Base-by-base conservation (phyloP, 2,797 vertebrate genomes). In the Alectoris magna region DNA sequence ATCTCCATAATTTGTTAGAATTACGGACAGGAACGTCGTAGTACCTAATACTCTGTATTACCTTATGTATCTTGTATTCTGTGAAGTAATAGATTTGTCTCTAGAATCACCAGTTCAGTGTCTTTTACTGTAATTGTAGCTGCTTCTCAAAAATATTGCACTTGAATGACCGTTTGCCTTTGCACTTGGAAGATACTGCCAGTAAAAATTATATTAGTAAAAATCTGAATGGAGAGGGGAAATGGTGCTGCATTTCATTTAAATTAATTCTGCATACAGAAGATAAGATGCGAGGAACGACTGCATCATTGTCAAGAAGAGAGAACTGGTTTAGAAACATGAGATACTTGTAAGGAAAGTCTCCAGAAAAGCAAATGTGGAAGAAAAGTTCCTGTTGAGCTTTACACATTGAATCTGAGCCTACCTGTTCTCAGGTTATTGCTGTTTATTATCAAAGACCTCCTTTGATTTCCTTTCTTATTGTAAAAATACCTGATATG, bases 131-230 rank as follows among this genome's bases (percentile, higher is more conserved):
- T 63, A 91, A 79, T 88, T 88, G 88, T 41, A 82, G 53, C 74
- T 88, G 49, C 74, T 90, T 4, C 58, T 90, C 72, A 87, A 86
- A 93, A 96, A 82, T 91, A 87, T 16, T 85, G 12, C 68, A 34
- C 64, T 87, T 31, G 56, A 41, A 41, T 56, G 39, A n/a, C 43
- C 9, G 3, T 87, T 93, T 11, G 11, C 41, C 77, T 90, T 93
- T 84, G 53, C 84, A 10, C 41, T 79, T 0, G 0, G 44, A 87
- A 93, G 62, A 58, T 82, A 68, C 2, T 87, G 81, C 62, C 68
- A 87, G 63, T 95, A 67, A 71, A 91, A 84, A 66, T 41, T 0
- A 0, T 70, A 84, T 71, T 5, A 1, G 41, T 90, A 77, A 84
- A 73, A 87, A 67, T 87, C 74, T 79, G 44, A 76, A 46, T 15